Conservation (phyloP, 2,797 vertebrate genomes). For the Eurystomus glaucurus region DNA sequence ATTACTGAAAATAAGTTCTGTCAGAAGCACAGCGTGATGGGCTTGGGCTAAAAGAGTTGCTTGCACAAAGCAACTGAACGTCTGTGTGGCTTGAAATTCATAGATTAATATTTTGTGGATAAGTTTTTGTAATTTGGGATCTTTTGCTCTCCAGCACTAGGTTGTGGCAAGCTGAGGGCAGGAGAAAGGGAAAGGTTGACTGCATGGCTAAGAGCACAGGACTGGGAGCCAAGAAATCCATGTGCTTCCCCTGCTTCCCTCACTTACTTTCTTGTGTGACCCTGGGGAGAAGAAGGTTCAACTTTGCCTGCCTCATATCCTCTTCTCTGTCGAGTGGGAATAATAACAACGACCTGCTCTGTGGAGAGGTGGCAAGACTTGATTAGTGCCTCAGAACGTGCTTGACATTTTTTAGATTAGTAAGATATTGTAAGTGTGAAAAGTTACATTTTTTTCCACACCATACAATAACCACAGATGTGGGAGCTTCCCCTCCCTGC, state of each 20-base stretch:
- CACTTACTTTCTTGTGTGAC: neutral
- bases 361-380: neutral
- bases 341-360: neutral
- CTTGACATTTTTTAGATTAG: neutral
- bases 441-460: neutral
- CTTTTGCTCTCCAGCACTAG: neutral
- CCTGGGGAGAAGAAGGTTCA: neutral
- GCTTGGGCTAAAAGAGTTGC: neutral
- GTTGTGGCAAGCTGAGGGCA: neutral
- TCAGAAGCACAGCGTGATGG: constrained; percentile 9
- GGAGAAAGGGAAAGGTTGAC: neutral
- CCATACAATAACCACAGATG: neutral
- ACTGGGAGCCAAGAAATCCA: neutral
- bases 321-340: neutral
- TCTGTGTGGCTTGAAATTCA: neutral
- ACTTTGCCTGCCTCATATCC: neutral
- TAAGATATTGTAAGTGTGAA: neutral
- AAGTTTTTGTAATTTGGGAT: neutral
- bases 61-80: neutral
- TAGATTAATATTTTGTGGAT: neutral
- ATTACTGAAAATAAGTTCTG: neutral
- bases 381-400: neutral
- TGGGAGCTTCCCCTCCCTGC: neutral
- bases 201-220: neutral
- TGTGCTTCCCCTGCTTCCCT: neutral